phyloP scores from a whole-genome alignment of 2,888 invertebrate genomes.

The Exephanes ischioxanthus region DNA sequence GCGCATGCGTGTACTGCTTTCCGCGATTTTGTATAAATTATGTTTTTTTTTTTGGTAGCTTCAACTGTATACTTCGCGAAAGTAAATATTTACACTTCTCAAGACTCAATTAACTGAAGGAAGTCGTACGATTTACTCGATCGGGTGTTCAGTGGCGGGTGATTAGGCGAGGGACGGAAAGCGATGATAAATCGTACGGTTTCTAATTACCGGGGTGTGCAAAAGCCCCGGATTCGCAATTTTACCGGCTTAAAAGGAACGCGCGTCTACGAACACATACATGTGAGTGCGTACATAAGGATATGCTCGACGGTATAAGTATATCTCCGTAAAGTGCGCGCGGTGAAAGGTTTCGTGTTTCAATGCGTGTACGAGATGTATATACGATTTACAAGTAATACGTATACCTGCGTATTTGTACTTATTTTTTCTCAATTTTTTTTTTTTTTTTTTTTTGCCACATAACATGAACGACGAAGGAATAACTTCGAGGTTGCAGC shows the following conservation, averaged over 20 bases:
- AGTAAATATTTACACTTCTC: slow-evolving; percentile 5
- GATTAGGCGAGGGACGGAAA: background rate
- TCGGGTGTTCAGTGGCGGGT: background rate
- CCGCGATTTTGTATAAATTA: too few species aligned
- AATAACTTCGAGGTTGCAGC: slow-evolving; percentile 41
- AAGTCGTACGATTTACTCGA: slow-evolving; percentile 12
- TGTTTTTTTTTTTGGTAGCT: too few species aligned
- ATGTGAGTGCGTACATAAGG: background rate
- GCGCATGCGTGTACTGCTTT: too few species aligned
- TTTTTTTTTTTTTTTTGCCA: background rate
- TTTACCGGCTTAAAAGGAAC: background rate
- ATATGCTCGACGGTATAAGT: background rate
- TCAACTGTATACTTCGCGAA: too few species aligned
- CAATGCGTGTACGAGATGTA: slow-evolving; percentile 39
- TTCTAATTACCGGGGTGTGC: slow-evolving; percentile 22
- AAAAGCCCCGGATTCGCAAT: background rate
- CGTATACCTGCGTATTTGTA: slow-evolving; percentile 3
- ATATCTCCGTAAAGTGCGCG: slow-evolving; percentile 29
- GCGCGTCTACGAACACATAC: background rate
- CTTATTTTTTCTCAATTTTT: background rate
- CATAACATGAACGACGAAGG: background rate
- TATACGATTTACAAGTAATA: slow-evolving; percentile 18
- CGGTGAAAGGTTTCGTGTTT: slow-evolving; percentile 61
- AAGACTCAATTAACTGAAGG: background rate
- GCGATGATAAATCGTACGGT: slow-evolving; percentile 22